These are phyloP conservation scores for Lamellibrachia satsuma DNA, from an alignment of 2,888 invertebrate species.

Conservation along the genomic window DNA sequence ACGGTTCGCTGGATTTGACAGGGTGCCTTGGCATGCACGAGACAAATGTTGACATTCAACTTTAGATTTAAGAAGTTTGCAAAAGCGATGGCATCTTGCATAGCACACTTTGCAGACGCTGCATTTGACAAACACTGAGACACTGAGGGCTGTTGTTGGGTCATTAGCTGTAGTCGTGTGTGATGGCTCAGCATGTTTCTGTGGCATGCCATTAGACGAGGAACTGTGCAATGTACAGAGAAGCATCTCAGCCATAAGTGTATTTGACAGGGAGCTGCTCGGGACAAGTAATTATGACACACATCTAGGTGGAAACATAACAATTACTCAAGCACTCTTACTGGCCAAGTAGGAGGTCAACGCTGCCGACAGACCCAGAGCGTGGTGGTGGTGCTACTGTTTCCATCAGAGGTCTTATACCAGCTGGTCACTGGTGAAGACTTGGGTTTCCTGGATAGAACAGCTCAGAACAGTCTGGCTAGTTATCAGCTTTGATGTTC, in stretches of 20 bases:
- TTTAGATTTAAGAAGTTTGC: background rate
- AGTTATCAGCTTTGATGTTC: background rate
- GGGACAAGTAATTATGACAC: background rate
- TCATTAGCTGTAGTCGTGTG: background rate
- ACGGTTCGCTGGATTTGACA: background rate
- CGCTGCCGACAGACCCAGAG: background rate
- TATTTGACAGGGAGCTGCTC: background rate
- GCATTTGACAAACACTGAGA: slow-evolving; percentile 1
- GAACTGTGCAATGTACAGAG: background rate
- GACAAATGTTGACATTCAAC: background rate
- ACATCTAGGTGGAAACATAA: too few relatives aligned
- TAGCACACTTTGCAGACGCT: background rate
- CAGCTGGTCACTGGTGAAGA: background rate
- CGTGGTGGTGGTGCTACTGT: background rate
- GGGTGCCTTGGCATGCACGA: background rate
- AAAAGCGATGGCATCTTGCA: background rate
- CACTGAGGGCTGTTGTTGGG: background rate
- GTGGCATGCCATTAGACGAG: slow-evolving; percentile 1
- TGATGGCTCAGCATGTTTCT: background rate
- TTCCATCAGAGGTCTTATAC: background rate
- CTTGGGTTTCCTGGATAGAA: background rate
- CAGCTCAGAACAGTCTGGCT: background rate
- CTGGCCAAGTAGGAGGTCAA: too few relatives aligned
- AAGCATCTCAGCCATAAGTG: background rate
- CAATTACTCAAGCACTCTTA: too few relatives aligned